Evolutionary conservation across 2,888 invertebrate genomes (phyloP).

Genomic region (Pachliopta kotzebuea): DNA sequence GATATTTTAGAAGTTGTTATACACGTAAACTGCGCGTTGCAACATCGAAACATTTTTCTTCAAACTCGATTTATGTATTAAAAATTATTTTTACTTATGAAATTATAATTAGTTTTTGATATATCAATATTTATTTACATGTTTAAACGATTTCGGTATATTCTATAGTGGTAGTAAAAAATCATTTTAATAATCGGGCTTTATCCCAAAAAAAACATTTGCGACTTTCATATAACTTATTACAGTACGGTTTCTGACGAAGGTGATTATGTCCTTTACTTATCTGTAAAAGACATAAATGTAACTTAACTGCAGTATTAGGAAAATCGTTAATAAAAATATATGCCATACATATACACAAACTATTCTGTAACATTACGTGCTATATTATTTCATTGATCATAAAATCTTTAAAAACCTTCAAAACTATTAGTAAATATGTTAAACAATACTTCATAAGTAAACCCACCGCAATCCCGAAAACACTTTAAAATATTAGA

Average conservation of each 20-base stretch:
- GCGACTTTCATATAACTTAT: background rate
- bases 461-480: background rate
- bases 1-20: background rate
- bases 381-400: background rate
- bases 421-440: background rate
- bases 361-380: too few species aligned
- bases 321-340: background rate
- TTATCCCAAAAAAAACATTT: too few species aligned
- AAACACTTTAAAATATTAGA: background rate
- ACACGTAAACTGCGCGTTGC: background rate
- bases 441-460: background rate
- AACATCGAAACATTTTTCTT: too few species aligned
- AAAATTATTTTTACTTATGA: too few species aligned
- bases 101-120: too few species aligned
- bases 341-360: background rate
- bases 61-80: too few species aligned
- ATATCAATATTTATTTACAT: too few species aligned
- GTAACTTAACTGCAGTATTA: background rate
- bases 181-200: too few species aligned
- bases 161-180: too few species aligned
- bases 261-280: background rate
- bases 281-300: too few species aligned
- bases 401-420: background rate
- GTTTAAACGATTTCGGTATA: too few species aligned
- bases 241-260: background rate